These are phyloP conservation scores for Pseudopleuronectes americanus DNA, from an alignment of 2,797 vertebrate species.

Conservation along the genomic window DNA sequence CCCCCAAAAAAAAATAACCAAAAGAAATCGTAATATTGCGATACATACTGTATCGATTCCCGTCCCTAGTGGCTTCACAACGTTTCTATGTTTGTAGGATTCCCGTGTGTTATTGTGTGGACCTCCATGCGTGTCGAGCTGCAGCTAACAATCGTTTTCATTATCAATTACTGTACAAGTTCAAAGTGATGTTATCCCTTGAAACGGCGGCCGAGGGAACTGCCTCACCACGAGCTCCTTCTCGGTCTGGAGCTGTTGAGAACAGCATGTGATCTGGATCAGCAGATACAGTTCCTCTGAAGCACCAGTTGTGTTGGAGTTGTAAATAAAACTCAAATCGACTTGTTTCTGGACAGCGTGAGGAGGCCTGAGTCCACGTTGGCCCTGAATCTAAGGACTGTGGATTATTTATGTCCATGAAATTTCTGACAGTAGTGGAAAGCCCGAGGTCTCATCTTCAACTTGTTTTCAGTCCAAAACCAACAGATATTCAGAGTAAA, in stretches of 20 bases:
- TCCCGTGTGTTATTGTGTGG: too few relatives aligned
- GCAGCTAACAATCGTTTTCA: background rate
- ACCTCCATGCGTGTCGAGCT: background rate
- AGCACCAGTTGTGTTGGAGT: background rate
- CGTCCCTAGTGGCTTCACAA: too few relatives aligned
- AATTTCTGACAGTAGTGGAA: too few relatives aligned
- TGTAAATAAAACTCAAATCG: background rate
- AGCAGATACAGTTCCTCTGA: background rate
- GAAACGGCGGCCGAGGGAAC: background rate
- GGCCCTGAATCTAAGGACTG: background rate
- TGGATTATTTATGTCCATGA: background rate
- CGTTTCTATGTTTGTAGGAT: too few relatives aligned
- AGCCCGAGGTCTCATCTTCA: background rate
- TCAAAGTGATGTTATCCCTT: constrained; percentile 1
- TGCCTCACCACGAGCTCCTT: background rate
- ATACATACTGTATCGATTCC: too few relatives aligned
- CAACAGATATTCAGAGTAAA: background rate
- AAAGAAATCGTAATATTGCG: too few relatives aligned
- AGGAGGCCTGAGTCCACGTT: too few relatives aligned
- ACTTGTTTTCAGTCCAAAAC: background rate
- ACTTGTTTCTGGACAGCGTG: too few relatives aligned
- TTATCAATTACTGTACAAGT: background rate
- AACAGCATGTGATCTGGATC: background rate
- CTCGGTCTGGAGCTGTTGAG: background rate
- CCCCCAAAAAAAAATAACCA: too few relatives aligned